Percentiles rank a stretch among this genome's conserved stretches.
Evolutionary conservation across 2,797 vertebrate genomes (phyloP).

Genomic region (Acanthiza pusilla): DNA sequence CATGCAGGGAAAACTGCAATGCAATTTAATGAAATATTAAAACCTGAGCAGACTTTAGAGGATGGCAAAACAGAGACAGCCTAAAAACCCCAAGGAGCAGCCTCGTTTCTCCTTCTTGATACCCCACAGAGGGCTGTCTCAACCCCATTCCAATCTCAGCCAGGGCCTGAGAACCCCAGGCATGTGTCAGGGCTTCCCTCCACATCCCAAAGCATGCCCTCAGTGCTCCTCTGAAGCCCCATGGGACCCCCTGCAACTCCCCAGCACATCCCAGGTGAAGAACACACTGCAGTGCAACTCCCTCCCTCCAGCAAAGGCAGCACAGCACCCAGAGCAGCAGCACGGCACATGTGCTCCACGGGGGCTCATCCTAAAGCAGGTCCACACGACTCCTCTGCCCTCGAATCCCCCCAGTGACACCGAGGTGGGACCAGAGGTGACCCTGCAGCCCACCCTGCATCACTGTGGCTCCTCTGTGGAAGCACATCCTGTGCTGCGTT

Average conservation of each 20-base stretch:
- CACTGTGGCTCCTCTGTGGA: constrained; percentile 4
- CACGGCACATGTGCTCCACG: neutral
- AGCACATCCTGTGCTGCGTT: constrained; percentile 61
- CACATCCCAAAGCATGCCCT: no score
- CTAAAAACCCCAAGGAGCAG: neutral
- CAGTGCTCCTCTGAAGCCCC: neutral
- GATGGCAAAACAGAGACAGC: neutral
- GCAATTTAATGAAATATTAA: neutral
- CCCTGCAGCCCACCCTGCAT: neutral
- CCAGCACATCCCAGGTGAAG: fast-evolving
- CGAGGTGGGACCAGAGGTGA: fast-evolving
- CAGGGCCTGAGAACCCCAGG: neutral
- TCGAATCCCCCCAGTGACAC: fast-evolving
- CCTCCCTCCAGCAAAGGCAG: neutral
- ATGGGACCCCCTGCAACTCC: neutral
- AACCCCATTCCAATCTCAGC: neutral
- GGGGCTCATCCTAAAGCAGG: neutral
- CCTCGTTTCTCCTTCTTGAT: neutral
- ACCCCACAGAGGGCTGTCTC: neutral
- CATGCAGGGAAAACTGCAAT: neutral
- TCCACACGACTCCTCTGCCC: neutral
- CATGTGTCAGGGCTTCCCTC: neutral
- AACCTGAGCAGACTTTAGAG: neutral
- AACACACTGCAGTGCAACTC: fast-evolving
- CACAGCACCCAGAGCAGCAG: neutral